Evolutionary conservation across 2,113 vertebrate species (phyloP).

Genomic region (Thomomys bottae): DNA sequence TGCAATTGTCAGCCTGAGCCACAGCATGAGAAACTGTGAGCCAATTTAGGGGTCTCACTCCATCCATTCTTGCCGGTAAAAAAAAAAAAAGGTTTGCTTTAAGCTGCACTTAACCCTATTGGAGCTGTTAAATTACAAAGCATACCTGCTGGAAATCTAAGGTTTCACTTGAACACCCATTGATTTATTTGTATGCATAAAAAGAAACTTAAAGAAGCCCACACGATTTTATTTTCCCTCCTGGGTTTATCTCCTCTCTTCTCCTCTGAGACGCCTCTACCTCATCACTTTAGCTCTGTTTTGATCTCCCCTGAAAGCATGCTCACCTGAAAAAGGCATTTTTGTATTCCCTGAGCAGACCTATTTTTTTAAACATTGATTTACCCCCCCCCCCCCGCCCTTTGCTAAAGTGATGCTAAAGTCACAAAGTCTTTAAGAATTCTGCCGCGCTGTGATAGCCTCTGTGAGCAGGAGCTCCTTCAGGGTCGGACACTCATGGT

Average conservation of each 20-base stretch:
- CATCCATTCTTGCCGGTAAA: background rate
- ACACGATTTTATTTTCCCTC: background rate
- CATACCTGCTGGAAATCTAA: background rate
- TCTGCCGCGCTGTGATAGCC: background rate
- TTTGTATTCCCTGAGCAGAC: background rate
- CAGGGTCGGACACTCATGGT: slow-evolving; percentile 9
- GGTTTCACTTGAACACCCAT: background rate
- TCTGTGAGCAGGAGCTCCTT: slow-evolving; percentile 42
- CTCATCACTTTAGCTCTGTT: background rate
- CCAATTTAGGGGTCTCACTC: background rate
- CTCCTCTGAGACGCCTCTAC: background rate
- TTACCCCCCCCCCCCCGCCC: background rate
- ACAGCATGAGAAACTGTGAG: accelerated
- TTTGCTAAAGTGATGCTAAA: background rate
- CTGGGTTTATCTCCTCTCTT: background rate
- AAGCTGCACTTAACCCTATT: background rate
- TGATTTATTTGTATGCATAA: slow-evolving; percentile 28
- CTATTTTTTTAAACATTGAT: slow-evolving; percentile 21
- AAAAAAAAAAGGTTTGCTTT: slow-evolving; percentile 25
- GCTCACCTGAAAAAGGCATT: slow-evolving; percentile 33
- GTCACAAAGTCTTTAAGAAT: background rate
- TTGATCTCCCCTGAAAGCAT: slow-evolving; percentile 32
- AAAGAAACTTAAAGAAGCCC: background rate
- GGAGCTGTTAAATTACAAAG: background rate
- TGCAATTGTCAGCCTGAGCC: background rate